Percentiles rank a stretch among this genome's conserved stretches.
phyloP scores from a whole-genome alignment of 2,113 vertebrate species.

The Scophthalmus maximus region DNA sequence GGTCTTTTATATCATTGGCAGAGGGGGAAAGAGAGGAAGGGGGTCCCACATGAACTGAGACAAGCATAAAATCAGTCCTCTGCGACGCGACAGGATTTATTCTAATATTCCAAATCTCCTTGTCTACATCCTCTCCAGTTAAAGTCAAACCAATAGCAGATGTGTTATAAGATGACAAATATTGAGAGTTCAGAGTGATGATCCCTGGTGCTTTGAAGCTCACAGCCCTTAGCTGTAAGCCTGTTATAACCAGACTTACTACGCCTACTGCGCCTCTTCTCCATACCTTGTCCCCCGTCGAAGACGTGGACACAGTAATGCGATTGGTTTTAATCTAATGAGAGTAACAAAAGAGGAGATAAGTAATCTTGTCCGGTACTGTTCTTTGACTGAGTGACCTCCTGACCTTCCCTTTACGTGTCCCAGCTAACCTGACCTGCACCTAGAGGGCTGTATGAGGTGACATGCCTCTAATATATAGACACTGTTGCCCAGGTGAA shows the following conservation, averaged over 20 bases:
- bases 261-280: slow-evolving; percentile 18
- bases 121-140: not conserved
- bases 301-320: slow-evolving; percentile 47
- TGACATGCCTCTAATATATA: slow-evolving; percentile 8
- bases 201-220: slow-evolving; percentile 32
- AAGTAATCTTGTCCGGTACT: slow-evolving; percentile 39
- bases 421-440: slow-evolving; percentile 30
- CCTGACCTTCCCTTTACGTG: slow-evolving; percentile 33
- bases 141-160: slow-evolving; percentile 27
- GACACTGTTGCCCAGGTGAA: not conserved
- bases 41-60: not conserved
- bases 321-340: slow-evolving; percentile 60
- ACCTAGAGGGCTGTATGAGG: slow-evolving; percentile 4
- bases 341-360: slow-evolving; percentile 49
- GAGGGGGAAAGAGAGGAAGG: slow-evolving; percentile 2
- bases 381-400: slow-evolving; percentile 31
- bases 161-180: slow-evolving; percentile 36
- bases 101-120: not conserved
- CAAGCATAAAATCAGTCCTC: slow-evolving; percentile 19
- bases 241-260: slow-evolving; percentile 51
- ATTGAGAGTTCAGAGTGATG: slow-evolving; percentile 36
- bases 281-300: slow-evolving; percentile 18
- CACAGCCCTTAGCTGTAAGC: slow-evolving; percentile 42
- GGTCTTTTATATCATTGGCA: slow-evolving; percentile 38
- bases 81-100: not conserved